Base-by-base conservation (phyloP, 1,140 invertebrate genomes). In the Diplogasteroides magnus region DNA sequence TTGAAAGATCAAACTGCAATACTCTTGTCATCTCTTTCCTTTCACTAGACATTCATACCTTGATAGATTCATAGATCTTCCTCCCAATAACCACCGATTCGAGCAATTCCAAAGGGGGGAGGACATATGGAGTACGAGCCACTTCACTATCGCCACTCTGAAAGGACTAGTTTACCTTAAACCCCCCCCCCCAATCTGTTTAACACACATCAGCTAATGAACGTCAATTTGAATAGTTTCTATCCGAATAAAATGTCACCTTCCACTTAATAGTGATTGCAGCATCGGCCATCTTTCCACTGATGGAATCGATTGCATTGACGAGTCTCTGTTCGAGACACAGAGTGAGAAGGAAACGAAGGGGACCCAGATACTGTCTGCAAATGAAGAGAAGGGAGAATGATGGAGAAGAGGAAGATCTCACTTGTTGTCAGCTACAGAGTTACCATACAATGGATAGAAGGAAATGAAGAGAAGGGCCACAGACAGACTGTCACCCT, bases 331-430 rank as follows among this genome's bases (percentile, higher is more conserved):
- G 69, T 28, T 71, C 69, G 1, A 71, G 62, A 14, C 62, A 56
- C 56, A 64, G 63, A 27, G 61, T 65, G 62, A 61, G 65, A 1
- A 71, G 28, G 58, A 71, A 71, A 28, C 69, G 69, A 31, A 71
- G 69, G 23, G 69, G 69, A 23, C 65, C 62, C 29, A 64, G 69
- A 56, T 71, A 71, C 28, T 58, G 55, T 60, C 67, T 69, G 37
- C 1, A 69, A 61, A 14, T 6, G 19, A 31, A n/a, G 25, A 48
- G 6, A 6, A 48, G 37, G 19, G 37, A 11, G 37, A 48, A 19
- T 19, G 37, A 48, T 11, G 19, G 37, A 48, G 37, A 48, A 11
- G 37, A 48, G 6, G 6, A 48, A 11, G 37, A 48, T 14, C 29
- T 31, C 15, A 63, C 61, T 29, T 48, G 64, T 55, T 65, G 37